Percentiles rank a stretch among this genome's conserved stretches.
Conservation (phyloP, 2,113 vertebrate species). For the Candoia aspera region DNA sequence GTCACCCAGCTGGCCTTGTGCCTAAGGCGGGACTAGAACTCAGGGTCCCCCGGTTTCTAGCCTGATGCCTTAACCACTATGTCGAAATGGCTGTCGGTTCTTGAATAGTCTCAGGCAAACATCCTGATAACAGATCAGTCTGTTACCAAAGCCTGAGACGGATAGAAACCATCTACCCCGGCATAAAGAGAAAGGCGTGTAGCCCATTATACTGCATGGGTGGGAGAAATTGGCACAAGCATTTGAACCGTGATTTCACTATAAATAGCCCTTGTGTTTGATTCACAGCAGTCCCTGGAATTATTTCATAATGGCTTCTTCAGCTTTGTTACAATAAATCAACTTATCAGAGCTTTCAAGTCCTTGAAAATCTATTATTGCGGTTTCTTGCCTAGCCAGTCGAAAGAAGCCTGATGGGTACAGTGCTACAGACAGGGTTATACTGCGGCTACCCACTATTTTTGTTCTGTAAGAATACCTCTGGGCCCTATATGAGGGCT, state of each 20-base stretch:
- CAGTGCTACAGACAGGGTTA: not conserved
- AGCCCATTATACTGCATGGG: not conserved
- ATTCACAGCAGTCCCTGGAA: not conserved
- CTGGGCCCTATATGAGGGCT: not conserved
- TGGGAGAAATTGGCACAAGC: not conserved
- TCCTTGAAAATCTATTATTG: not conserved
- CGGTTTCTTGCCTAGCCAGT: not conserved
- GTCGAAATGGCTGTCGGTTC: too few species aligned
- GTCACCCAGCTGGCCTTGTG: too few species aligned
- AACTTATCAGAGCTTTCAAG: not conserved
- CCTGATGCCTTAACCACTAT: too few species aligned
- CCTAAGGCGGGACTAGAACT: too few species aligned
- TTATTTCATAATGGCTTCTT: not conserved
- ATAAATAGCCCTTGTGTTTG: not conserved
- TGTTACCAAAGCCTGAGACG: not conserved
- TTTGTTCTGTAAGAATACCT: not conserved
- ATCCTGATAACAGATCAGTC: not conserved
- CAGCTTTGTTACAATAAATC: not conserved
- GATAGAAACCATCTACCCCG: not conserved
- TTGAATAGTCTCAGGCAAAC: not conserved
- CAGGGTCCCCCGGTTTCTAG: too few species aligned
- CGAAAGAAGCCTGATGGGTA: not conserved
- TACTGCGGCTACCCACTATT: not conserved
- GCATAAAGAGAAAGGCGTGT: not conserved
- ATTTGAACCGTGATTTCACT: not conserved